Evolutionary conservation across 1,140 invertebrate species (phyloP), one percentile per base, ranked within the genome.

Genomic region (Caligus rogercresseyi): DNA sequence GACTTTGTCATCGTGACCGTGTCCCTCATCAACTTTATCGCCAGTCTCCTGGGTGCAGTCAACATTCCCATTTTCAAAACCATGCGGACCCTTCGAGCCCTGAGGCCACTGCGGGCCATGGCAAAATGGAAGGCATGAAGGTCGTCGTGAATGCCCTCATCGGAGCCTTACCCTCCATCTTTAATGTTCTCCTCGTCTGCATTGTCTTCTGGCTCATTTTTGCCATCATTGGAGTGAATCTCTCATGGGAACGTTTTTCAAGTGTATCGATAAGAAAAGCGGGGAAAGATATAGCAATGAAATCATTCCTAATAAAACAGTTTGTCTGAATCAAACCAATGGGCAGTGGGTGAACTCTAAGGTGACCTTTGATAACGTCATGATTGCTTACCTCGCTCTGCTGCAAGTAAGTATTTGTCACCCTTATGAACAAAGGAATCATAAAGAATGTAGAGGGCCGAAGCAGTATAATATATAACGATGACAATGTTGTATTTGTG

Each of bases 1-100:
- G 93, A 98, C 79, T 97, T 97, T 75, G 82, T 96, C 69, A 98
- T 97, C 77, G 93, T 97, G 67, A 89, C 93, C 84, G 87, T 92
- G 74, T 93, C 89, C 76, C 82, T 93, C 78, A 88, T 94, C 80
- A 93, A 94, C 83, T 89, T 93, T 80, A 83, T 90, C 78, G 90
- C 90, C 74, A 88, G 87, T 75, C 81, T 91, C 75, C 82, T 82
- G 78, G 88, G 89, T 75, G 87, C 86, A 74, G 88, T 87, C 13
- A 72, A 73, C 59, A 70, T 75, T 52, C 70, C 71, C 25, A 71
- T 75, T 54, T 72, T 77, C 59, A 73, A 72, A 67, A 74, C 74
- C n/a, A 69, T 77, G 68, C 69, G 75, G 66, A 77, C 76, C 15
- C 68, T 77, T 13, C 67, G 76, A 64, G 75, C 76, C 14, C 64